These are phyloP conservation scores for Trididemnum miniatum DNA, from an alignment of 23 tunicate species.

Conservation along the genomic window DNA sequence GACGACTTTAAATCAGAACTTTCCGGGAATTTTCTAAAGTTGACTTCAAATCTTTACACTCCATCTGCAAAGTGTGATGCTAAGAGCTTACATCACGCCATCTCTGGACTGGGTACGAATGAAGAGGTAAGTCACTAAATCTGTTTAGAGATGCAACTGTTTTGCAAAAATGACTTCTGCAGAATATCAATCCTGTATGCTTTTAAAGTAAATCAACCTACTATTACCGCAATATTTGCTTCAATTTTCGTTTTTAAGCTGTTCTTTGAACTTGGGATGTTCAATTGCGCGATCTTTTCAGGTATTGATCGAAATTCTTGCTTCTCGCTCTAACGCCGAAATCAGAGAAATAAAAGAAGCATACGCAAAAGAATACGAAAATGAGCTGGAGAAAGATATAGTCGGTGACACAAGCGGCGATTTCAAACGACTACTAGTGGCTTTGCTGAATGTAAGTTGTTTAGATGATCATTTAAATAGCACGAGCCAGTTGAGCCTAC, in stretches of 20 bases:
- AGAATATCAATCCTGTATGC: too few relatives aligned
- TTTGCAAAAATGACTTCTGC: too few relatives aligned
- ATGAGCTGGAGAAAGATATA: slow-evolving; percentile 67
- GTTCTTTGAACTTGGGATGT: too few relatives aligned
- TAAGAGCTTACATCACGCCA: slow-evolving; percentile 61
- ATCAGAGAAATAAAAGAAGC: slow-evolving; percentile 66
- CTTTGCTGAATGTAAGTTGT: slow-evolving; percentile 79
- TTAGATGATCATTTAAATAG: too few relatives aligned
- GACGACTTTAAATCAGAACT: slow-evolving; percentile 83
- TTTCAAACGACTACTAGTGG: slow-evolving; percentile 69
- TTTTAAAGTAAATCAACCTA: too few relatives aligned
- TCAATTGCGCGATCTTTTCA: too few relatives aligned
- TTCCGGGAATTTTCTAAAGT: slow-evolving; percentile 68
- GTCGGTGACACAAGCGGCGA: slow-evolving; percentile 90
- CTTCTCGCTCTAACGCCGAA: slow-evolving; percentile 72
- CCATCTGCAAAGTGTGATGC: slow-evolving; percentile 63
- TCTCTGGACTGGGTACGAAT: slow-evolving; percentile 74
- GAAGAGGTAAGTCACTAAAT: slow-evolving; percentile 92
- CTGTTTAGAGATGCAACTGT: too few relatives aligned
- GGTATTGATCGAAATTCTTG: slow-evolving; percentile 78
- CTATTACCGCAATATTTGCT: too few relatives aligned
- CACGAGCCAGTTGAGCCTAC: too few relatives aligned
- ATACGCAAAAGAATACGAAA: slow-evolving; percentile 55
- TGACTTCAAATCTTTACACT: slow-evolving; percentile 50
- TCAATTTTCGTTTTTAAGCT: too few relatives aligned